Conservation (phyloP, 2,113 vertebrate species). For the Candoia aspera region DNA sequence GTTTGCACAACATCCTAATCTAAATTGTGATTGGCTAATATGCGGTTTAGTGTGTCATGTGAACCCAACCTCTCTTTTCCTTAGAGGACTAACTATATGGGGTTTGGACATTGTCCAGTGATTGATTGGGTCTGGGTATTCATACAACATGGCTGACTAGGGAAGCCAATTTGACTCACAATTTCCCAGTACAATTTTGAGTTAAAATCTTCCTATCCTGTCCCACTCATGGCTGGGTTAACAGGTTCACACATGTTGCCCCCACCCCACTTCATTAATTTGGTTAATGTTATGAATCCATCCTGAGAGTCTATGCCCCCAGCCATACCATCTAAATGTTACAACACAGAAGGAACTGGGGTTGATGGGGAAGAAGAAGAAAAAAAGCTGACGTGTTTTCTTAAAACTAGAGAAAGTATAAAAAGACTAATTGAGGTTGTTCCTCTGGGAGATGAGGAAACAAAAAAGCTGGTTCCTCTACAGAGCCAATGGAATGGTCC, state of each 20-base stretch:
- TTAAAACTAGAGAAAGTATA: background rate
- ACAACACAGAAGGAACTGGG: background rate
- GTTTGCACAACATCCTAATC: background rate
- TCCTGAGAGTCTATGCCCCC: background rate
- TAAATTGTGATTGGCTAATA: background rate
- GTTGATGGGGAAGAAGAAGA: background rate
- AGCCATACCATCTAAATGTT: background rate
- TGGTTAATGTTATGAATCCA: background rate
- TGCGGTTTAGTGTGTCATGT: background rate
- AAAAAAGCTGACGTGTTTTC: background rate
- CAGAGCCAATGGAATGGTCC: background rate
- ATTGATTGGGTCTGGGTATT: background rate
- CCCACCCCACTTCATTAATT: background rate
- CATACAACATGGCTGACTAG: background rate
- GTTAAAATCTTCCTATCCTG: background rate
- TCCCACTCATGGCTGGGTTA: background rate
- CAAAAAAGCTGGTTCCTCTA: background rate
- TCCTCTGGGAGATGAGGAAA: background rate
- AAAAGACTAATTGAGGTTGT: background rate
- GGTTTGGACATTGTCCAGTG: background rate
- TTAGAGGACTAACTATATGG: background rate
- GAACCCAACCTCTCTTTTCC: background rate
- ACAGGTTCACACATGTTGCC: background rate
- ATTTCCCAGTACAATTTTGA: background rate
- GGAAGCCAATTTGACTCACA: background rate